Evolutionary conservation across 2,888 invertebrate species (phyloP), one percentile per base, ranked within the genome.

Genomic region (Trachelus troglodyta): DNA sequence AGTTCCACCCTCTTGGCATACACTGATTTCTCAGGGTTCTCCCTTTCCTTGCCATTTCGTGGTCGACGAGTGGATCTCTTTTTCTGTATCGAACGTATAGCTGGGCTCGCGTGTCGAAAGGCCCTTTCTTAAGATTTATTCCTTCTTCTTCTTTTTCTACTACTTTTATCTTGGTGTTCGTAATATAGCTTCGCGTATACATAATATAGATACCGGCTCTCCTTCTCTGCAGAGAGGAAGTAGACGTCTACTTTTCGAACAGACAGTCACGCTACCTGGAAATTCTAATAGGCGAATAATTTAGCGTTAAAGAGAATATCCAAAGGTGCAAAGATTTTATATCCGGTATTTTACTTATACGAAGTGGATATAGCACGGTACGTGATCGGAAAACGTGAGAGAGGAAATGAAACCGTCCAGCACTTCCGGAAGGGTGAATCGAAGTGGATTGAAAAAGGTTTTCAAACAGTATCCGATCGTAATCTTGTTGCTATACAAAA

Each of bases 1-100:
- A 56, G 23, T 56, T 56, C 9, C 23, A 56, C 56, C 71, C 71
- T 71, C 71, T 71, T 71, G 71, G 71, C 71, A 9, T 23, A 71
- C 71, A 71, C 71, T 71, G 71, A 71, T 71, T 71, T 12, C 31
- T 71, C 56, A 56, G 56, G 56, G 23, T 23, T 56, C 56, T 56
- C 23, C 56, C 56, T 56, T 56, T 56, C 56, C 23, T 23, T 56
- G 56, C 56, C 56, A 23, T 56, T 56, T 56, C 23, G 56, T 23
- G 56, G 56, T 56, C 56, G 56, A 56, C 56, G 56, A 56, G 56
- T 56, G 56, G 23, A 56, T 56, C 56, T 56, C 56, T 56, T 56
- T 23, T 56, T 56, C 56, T 56, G 4, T 56, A 56, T 56, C 23
- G 56, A 56, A 23, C 6, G 23, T 56, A 23, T 56, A 56, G 56